phyloP scores from a whole-genome alignment of 2,797 vertebrate species.

The Ispidina lecontei region DNA sequence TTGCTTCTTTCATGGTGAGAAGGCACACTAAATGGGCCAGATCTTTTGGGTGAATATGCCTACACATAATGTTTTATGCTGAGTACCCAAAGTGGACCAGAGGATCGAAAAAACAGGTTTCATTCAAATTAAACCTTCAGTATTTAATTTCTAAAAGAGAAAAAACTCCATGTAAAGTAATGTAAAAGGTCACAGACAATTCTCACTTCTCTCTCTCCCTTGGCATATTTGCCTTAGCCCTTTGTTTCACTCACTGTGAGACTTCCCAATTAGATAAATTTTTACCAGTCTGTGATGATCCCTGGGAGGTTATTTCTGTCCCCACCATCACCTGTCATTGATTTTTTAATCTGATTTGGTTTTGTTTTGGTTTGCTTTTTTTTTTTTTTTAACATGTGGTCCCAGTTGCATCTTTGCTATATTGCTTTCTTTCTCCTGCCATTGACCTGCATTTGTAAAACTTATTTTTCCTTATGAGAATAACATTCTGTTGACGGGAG shows the following conservation, averaged over 20 bases:
- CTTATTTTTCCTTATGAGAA: not conserved
- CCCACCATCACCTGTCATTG: not conserved
- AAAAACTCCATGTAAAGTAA: not conserved
- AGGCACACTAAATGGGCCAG: not conserved
- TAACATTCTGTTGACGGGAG: not conserved
- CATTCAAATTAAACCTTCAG: not conserved
- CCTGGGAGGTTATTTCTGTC: not conserved
- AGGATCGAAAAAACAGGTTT: not conserved
- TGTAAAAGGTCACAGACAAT: not conserved
- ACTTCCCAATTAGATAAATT: not conserved
- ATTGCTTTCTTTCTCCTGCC: not conserved
- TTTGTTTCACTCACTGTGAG: not conserved
- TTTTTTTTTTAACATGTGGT: not conserved
- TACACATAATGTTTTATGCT: fast-evolving
- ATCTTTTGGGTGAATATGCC: not conserved
- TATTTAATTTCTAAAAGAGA: not conserved
- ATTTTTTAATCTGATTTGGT: not conserved
- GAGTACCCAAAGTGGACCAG: not conserved
- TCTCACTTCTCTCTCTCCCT: not conserved
- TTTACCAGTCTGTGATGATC: not conserved
- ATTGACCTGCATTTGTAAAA: not conserved
- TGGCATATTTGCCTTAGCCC: not conserved
- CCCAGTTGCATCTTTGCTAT: not conserved
- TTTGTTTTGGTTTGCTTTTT: no score
- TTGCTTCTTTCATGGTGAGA: not conserved